Conservation (phyloP, 2,113 vertebrate species). For the Phycodurus eques region DNA sequence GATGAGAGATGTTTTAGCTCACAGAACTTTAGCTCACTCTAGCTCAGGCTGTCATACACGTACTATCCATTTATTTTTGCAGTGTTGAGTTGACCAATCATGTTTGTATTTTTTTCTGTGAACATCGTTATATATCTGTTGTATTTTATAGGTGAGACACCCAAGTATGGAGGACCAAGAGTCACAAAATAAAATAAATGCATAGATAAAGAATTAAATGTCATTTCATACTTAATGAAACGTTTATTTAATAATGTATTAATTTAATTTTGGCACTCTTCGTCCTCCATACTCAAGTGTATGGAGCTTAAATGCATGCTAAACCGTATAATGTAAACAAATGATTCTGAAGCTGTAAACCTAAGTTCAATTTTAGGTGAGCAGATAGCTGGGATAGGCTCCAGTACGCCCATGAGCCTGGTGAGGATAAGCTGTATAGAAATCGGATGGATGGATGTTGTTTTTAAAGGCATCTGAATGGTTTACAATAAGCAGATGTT, state of each 20-base stretch:
- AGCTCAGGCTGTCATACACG: conserved; percentile 3
- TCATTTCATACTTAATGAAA: too few species aligned
- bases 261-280: too few species aligned
- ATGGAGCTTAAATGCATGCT: too few species aligned
- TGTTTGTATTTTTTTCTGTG: background rate
- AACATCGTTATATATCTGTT: background rate
- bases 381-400: background rate
- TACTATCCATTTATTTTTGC: background rate
- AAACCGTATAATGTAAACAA: background rate
- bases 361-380: background rate
- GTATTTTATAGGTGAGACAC: background rate
- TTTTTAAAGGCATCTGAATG: background rate
- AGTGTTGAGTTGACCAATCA: background rate
- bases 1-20: background rate
- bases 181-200: too few species aligned
- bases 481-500: background rate
- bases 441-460: too few species aligned
- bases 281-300: too few species aligned
- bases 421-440: too few species aligned
- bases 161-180: background rate
- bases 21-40: background rate
- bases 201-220: too few species aligned
- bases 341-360: background rate
- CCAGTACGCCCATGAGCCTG: too few species aligned
- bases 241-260: too few species aligned